Evolutionary conservation across 2,797 vertebrate genomes (phyloP).

Genomic region (Ceryle rudis): DNA sequence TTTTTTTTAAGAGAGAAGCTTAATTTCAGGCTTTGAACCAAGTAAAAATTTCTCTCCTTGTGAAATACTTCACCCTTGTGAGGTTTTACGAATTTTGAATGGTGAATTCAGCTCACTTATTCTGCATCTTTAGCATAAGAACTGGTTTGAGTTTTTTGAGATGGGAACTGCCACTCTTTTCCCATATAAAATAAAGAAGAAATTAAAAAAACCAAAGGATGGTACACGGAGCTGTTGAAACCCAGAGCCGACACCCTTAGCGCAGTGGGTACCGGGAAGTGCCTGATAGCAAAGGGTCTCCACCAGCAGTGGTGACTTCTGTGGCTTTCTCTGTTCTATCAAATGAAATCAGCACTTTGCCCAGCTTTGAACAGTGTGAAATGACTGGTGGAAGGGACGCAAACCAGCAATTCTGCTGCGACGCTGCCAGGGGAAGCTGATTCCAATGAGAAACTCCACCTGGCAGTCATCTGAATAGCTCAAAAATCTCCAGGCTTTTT

Average conservation of each 20-base stretch:
- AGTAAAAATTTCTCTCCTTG: neutral
- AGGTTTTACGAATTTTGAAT: neutral
- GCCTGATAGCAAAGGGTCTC: neutral
- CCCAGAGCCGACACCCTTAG: neutral
- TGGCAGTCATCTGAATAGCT: conserved; percentile 43
- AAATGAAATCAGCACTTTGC: neutral
- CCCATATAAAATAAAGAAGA: neutral
- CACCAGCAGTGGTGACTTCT: neutral
- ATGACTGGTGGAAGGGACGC: neutral
- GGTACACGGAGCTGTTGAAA: neutral
- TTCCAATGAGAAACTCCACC: neutral
- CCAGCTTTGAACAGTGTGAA: neutral
- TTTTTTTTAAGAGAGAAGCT: neutral
- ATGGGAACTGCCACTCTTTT: neutral
- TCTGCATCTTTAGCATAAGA: neutral
- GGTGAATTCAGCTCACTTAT: neutral
- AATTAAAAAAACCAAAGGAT: neutral
- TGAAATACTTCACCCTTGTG: neutral
- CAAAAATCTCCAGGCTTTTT: conserved; percentile 15
- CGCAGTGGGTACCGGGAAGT: neutral
- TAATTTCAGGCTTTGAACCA: conserved; percentile 19
- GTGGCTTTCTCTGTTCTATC: neutral
- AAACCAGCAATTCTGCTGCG: neutral
- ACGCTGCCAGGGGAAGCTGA: neutral
- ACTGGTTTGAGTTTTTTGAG: neutral